Evolutionary conservation across 2,888 invertebrate species (phyloP).

Genomic region (Apodemia hepburni): DNA sequence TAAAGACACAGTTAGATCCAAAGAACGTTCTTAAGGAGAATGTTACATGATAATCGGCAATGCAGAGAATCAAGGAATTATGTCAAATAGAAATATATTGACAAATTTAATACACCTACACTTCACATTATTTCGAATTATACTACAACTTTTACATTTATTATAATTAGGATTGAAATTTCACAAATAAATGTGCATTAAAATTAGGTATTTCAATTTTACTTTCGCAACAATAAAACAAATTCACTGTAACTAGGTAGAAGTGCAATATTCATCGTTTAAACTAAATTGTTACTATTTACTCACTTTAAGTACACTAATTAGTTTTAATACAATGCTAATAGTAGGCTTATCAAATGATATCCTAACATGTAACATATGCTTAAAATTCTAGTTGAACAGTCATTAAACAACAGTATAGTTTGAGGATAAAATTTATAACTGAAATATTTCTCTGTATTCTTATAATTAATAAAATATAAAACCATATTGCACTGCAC

Average conservation of each 20-base stretch:
- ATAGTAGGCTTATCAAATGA: conserved; percentile 44
- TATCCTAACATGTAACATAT: conserved; percentile 41
- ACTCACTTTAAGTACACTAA: conserved; percentile 48
- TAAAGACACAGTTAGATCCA: conserved; percentile 55
- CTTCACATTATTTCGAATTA: conserved; percentile 66
- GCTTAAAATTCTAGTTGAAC: conserved; percentile 48
- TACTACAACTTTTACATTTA: conserved; percentile 64
- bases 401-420: conserved; percentile 34
- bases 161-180: conserved; percentile 57
- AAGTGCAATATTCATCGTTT: conserved; percentile 56
- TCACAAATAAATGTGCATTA: conserved; percentile 57
- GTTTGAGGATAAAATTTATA: conserved; percentile 4
- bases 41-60: conserved; percentile 79
- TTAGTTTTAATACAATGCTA: conserved; percentile 44
- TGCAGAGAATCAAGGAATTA: conserved; percentile 75
- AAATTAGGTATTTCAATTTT: conserved; percentile 47
- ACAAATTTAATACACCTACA: conserved; percentile 71
- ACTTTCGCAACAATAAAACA: conserved; percentile 53
- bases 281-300: conserved; percentile 50
- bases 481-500: conserved; percentile 62
- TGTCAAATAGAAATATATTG: conserved; percentile 71
- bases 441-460: conserved; percentile 14
- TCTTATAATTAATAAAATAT: conserved; percentile 21
- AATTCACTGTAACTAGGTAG: conserved; percentile 52
- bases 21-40: conserved; percentile 80